Base-by-base conservation (phyloP, 64 coral and sea anemone species). In the Orbicella faveolata region DNA sequence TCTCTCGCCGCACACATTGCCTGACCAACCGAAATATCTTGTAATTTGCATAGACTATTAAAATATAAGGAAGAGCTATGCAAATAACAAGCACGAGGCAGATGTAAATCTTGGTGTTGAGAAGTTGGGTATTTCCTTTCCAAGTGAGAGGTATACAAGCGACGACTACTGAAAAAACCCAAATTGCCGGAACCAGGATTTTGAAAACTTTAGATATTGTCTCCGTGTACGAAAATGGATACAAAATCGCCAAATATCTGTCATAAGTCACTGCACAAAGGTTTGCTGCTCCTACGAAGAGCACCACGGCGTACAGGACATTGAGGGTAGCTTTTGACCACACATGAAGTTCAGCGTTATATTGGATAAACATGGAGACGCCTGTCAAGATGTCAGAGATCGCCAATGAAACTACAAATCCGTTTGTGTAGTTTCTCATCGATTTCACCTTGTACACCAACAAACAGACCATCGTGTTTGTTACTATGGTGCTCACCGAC, bases 31-130 rank as follows among this genome's bases (percentile, higher is more conserved):
- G 75, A 87, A 61, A 87, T 26, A 92, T 92, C 75, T 77, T 92
- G 44, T 87, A 70, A 87, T 92, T 86, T 51, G 90, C 90, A 67
- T 79, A 92, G 16, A 92, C 85, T 84, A 92, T 92, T 53, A 92
- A 63, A 0, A 82, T 70, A 14, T 70, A 87, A 36, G 90, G 90
- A 44, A 87, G 61, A 87, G 77, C 66, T 35, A 77, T 85, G 19
- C 75, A 92, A 52, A 92, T 37, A 65, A 67, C 33, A 16, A 92
- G 77, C 13, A 78, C 67, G 61, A 87, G 36, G 59, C 75, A 87
- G 21, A 87, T 92, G 73, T 92, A 92, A 9, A 92, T 85, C 53
- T 53, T 78, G 6, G 84, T 87, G 13, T 69, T 48, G 10, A 87
- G 23, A 35, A 79, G 37, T 14, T 36, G 87, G 21, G 77, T 87